Percentiles rank a stretch among this genome's conserved stretches.
These are phyloP conservation scores for Microctonus brassicae DNA, from an alignment of 2,888 invertebrate species.

Conservation along the genomic window DNA sequence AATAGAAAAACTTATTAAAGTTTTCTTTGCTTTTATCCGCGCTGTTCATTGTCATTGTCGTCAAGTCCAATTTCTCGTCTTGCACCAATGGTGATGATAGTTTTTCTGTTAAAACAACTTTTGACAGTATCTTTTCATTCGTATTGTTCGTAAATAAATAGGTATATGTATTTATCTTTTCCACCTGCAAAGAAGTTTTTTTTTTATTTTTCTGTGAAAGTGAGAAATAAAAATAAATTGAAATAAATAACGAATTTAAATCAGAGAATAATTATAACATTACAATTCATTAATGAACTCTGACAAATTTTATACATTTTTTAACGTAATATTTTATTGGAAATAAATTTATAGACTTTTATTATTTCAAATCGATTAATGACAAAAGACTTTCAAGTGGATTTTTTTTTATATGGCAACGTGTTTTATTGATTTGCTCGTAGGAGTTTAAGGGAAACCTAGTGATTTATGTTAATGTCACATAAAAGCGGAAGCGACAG, in stretches of 20 bases:
- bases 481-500: neutral
- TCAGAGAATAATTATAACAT: neutral
- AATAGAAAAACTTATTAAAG: neutral
- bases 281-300: too few species aligned
- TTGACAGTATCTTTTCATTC: neutral
- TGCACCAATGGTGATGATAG: neutral
- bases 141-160: neutral
- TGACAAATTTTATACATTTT: too few species aligned
- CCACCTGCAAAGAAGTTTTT: too few species aligned
- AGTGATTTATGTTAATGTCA: conserved; percentile 21
- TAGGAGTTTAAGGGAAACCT: conserved; percentile 4
- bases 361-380: neutral
- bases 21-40: neutral
- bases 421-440: neutral
- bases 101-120: neutral
- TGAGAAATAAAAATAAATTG: neutral
- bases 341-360: neutral
- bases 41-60: neutral
- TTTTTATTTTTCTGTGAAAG: too few species aligned
- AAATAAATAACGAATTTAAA: neutral
- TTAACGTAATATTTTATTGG: too few species aligned
- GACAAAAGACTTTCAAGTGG: neutral
- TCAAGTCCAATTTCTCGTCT: neutral
- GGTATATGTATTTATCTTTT: neutral
- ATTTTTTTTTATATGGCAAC: neutral